Conservation (phyloP, 1,140 invertebrate species). For the Leucophenga varia region DNA sequence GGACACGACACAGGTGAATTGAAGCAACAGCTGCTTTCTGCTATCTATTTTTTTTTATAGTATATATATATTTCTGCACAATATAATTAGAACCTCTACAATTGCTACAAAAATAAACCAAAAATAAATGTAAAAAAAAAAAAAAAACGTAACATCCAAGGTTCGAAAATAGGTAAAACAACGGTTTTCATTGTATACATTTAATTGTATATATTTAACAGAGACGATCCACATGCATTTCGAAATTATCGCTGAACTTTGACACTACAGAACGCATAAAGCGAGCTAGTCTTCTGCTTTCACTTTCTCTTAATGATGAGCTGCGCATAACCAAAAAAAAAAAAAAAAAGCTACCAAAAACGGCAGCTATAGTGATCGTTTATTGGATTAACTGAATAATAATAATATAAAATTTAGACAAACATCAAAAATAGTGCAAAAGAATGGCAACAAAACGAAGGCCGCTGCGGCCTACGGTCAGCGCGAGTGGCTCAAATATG, state of each 20-base stretch:
- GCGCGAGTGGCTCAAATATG: slow-evolving; percentile 35
- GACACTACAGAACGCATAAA: slow-evolving; percentile 25
- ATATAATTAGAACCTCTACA: too few relatives aligned
- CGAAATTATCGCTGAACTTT: slow-evolving; percentile 28
- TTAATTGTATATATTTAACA: too few relatives aligned
- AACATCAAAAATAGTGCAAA: neutral
- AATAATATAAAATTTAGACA: too few relatives aligned
- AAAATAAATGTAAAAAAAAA: slow-evolving; percentile 2
- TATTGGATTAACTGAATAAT: too few relatives aligned
- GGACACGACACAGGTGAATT: slow-evolving; percentile 1
- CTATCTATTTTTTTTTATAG: too few relatives aligned
- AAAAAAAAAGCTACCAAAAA: slow-evolving; percentile 25
- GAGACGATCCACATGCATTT: too few relatives aligned
- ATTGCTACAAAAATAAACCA: slow-evolving; percentile 12
- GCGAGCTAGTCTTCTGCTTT: slow-evolving; percentile 30
- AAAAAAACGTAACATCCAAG: slow-evolving; percentile 4
- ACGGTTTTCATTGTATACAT: too few relatives aligned
- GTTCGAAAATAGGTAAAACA: slow-evolving; percentile 1
- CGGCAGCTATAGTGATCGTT: slow-evolving; percentile 28
- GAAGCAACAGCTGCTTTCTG: slow-evolving; percentile 30
- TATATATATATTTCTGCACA: too few relatives aligned
- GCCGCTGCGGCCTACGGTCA: slow-evolving; percentile 36
- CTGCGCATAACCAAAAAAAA: slow-evolving; percentile 28
- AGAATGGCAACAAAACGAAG: slow-evolving; percentile 48
- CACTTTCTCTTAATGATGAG: slow-evolving; percentile 22